These are phyloP conservation scores for Meloe dianella DNA, from an alignment of 2,888 invertebrate genomes.

Conservation along the genomic window DNA sequence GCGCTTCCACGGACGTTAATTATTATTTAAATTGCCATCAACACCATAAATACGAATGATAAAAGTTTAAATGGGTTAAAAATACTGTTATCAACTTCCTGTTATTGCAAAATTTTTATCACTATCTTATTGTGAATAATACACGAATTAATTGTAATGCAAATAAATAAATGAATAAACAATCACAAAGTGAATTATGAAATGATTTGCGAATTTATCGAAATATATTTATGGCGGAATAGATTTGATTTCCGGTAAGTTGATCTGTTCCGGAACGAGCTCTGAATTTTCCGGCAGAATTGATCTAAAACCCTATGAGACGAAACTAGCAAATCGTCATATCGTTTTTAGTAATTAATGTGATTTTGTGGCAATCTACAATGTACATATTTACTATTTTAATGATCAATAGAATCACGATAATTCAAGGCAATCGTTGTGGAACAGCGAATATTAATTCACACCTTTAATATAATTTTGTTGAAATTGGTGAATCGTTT, in stretches of 20 bases:
- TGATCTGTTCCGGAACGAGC: too few relatives aligned
- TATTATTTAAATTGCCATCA: background rate
- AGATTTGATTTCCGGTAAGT: too few relatives aligned
- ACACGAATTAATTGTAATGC: background rate
- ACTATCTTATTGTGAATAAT: background rate
- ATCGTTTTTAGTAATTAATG: background rate
- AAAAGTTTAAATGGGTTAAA: background rate
- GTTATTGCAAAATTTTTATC: background rate
- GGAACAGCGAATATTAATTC: background rate
- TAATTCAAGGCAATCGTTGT: background rate
- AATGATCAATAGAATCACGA: background rate
- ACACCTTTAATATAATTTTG: background rate
- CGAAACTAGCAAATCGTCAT: background rate
- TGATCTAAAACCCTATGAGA: background rate
- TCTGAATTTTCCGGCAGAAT: background rate
- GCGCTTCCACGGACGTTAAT: background rate
- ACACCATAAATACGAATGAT: background rate
- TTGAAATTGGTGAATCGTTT: background rate
- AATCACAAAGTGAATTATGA: background rate
- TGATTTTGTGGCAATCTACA: background rate
- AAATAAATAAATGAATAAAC: background rate
- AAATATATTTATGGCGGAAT: too few relatives aligned
- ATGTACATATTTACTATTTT: background rate
- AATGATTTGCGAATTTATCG: too few relatives aligned
- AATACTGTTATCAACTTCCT: conserved; percentile 9